phyloP scores from a whole-genome alignment of 2,797 vertebrate species.

The Semotilus atromaculatus region DNA sequence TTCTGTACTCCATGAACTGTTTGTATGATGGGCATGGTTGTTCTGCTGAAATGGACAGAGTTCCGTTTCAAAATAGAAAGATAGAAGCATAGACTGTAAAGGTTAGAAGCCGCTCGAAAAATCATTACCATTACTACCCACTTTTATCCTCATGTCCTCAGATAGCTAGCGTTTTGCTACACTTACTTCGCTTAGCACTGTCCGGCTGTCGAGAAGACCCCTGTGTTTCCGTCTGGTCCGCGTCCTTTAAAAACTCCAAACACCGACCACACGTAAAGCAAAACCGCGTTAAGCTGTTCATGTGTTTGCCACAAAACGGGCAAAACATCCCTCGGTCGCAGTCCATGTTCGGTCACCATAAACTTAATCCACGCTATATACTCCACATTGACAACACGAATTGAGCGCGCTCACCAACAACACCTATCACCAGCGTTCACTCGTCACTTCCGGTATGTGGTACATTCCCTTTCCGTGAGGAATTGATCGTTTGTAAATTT shows the following conservation, averaged over 20 bases:
- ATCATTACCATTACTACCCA: not conserved
- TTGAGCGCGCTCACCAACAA: too few species aligned
- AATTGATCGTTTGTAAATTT: too few species aligned
- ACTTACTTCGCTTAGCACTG: not conserved
- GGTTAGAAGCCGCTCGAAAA: slow-evolving; percentile 5
- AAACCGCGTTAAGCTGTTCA: not conserved
- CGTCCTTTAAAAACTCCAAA: slow-evolving; percentile 26
- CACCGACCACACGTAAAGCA: slow-evolving; percentile 8
- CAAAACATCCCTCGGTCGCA: too few species aligned
- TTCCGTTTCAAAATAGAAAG: slow-evolving; percentile 14
- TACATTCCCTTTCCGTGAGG: too few species aligned
- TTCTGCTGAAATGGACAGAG: slow-evolving; percentile 38
- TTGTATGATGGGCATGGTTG: slow-evolving; percentile 48
- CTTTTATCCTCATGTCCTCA: not conserved
- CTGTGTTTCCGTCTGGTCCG: slow-evolving; percentile 16
- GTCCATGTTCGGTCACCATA: too few species aligned
- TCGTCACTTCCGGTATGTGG: too few species aligned
- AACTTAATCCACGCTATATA: too few species aligned
- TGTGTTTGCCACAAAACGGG: slow-evolving; percentile 7
- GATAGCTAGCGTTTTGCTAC: not conserved
- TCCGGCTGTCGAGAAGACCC: not conserved
- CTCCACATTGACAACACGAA: too few species aligned
- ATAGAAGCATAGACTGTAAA: too few species aligned
- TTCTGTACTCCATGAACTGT: slow-evolving; percentile 54
- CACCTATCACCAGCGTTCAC: too few species aligned